phyloP scores from a whole-genome alignment of 2,797 vertebrate genomes.

The Ammospiza maritima region DNA sequence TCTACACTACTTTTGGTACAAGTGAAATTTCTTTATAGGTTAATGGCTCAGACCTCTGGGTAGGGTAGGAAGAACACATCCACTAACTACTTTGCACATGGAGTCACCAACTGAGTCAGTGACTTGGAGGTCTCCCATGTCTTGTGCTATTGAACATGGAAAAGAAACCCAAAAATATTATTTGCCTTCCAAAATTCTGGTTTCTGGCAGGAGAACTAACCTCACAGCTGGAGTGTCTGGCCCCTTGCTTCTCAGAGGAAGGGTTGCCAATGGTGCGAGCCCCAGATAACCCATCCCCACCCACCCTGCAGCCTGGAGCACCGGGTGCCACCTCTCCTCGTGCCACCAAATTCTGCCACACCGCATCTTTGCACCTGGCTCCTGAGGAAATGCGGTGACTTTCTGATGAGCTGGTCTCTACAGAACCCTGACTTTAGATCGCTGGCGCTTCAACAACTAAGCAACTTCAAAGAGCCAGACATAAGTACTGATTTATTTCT shows the following conservation, averaged over 20 bases:
- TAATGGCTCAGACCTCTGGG: neutral
- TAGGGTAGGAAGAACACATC: neutral
- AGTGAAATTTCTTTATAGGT: neutral
- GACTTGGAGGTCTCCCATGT: neutral
- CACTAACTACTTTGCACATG: neutral
- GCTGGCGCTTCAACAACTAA: neutral
- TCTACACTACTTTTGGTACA: neutral
- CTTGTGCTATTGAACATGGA: neutral
- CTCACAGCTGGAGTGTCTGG: neutral
- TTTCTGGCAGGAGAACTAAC: neutral
- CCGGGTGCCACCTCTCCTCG: neutral
- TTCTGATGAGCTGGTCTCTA: neutral
- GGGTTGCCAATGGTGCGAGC: neutral
- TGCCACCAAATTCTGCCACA: neutral
- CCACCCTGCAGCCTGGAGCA: neutral
- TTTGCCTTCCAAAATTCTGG: neutral
- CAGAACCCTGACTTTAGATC: neutral
- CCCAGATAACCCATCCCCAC: neutral
- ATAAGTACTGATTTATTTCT: neutral
- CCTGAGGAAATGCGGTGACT: neutral
- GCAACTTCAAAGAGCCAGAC: neutral
- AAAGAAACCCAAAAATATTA: conserved; percentile 11
- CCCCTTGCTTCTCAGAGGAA: neutral
- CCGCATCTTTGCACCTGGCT: accelerated
- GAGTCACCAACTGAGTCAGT: neutral